These are phyloP conservation scores for Andrena praecox DNA, from an alignment of 2,888 invertebrate species.

Conservation along the genomic window DNA sequence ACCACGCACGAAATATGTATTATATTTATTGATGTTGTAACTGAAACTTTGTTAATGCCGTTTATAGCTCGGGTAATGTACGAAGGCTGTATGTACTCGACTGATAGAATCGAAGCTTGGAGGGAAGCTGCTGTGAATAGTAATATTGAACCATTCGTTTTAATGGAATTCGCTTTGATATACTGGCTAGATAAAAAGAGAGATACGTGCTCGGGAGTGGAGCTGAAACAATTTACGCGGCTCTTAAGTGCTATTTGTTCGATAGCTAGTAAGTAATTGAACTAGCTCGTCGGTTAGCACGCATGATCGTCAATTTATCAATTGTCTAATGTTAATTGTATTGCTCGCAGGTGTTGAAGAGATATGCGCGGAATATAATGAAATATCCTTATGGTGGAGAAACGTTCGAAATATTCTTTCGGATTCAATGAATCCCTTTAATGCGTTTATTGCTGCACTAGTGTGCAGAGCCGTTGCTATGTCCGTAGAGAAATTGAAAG, in stretches of 20 bases:
- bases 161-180: constrained; percentile 90
- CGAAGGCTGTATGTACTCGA: constrained; percentile 83
- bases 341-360: constrained; percentile 84
- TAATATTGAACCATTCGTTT: constrained; percentile 87
- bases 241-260: constrained; percentile 89
- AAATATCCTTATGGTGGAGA: constrained; percentile 93
- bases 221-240: constrained; percentile 90
- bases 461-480: constrained; percentile 92
- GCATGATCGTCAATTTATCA: neutral
- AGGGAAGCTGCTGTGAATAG: constrained; percentile 84
- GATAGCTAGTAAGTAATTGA: constrained; percentile 85
- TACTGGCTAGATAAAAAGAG: constrained; percentile 88
- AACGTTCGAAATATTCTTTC: constrained; percentile 90
- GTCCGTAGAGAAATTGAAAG: constrained; percentile 85
- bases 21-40: neutral
- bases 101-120: constrained; percentile 82
- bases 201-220: constrained; percentile 86
- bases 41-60: constrained; percentile 6
- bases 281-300: neutral
- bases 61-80: constrained; percentile 83
- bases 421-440: constrained; percentile 91
- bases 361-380: constrained; percentile 88
- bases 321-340: constrained; percentile 24
- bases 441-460: constrained; percentile 93
- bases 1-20: neutral